Percentiles rank a stretch among this genome's conserved stretches.
phyloP scores from a whole-genome alignment of 2,113 vertebrate species.

The Psephotus haematonotus region DNA sequence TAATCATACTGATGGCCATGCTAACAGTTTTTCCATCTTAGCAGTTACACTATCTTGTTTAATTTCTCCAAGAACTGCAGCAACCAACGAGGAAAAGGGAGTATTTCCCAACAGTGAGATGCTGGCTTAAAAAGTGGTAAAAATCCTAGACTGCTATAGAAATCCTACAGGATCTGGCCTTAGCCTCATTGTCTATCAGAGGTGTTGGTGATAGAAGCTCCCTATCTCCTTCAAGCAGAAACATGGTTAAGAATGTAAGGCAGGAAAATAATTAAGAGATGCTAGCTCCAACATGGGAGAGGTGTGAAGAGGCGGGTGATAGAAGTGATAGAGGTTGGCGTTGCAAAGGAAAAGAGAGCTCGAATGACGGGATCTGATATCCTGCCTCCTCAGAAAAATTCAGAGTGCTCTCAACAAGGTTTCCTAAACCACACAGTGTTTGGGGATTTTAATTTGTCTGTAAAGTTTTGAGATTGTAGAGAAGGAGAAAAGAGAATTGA shows the following conservation, averaged over 20 bases:
- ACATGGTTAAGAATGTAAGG: neutral
- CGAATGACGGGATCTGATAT: fast-evolving
- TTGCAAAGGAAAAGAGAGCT: neutral
- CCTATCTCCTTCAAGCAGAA: neutral
- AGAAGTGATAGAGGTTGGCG: fast-evolving
- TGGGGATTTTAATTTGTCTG: neutral
- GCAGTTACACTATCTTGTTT: neutral
- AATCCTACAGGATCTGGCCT: neutral
- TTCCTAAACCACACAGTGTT: fast-evolving
- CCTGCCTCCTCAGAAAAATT: neutral
- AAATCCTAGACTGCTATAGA: neutral
- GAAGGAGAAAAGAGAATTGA: neutral
- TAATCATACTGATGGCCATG: neutral
- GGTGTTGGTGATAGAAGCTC: neutral
- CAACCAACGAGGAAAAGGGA: neutral
- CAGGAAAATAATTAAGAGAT: neutral
- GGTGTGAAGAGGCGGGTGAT: neutral
- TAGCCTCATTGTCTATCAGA: neutral
- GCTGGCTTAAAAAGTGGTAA: neutral
- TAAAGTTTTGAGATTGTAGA: neutral
- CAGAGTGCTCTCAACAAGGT: neutral
- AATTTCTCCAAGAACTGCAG: neutral
- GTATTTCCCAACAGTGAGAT: neutral
- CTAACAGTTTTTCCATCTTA: neutral
- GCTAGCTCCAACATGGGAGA: neutral